Evolutionary conservation across 2,888 invertebrate species (phyloP).

Genomic region (Helicoverpa assulta): DNA sequence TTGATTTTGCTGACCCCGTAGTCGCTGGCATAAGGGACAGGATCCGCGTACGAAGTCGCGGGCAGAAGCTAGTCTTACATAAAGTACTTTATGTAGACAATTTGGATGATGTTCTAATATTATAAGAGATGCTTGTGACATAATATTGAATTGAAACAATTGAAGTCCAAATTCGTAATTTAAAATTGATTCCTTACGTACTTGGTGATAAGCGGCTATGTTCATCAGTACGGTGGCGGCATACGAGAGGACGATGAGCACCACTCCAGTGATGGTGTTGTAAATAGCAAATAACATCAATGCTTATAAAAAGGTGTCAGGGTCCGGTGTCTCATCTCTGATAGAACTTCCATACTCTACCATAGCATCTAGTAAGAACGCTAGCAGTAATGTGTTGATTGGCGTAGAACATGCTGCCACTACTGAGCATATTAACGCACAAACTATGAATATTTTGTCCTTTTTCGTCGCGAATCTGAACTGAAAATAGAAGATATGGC

Average conservation of each 20-base stretch:
- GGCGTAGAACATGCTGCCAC: constrained; percentile 92
- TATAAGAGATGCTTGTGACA: neutral
- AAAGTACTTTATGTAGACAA: too few species aligned
- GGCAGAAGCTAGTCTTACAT: too few species aligned
- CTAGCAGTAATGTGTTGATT: constrained; percentile 92
- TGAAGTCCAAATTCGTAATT: neutral
- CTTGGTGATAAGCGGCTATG: constrained; percentile 93
- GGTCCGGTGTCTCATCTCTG: constrained; percentile 65
- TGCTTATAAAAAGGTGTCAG: constrained; percentile 84
- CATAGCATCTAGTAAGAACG: constrained; percentile 91
- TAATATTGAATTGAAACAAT: neutral
- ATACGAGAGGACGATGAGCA: constrained; percentile 91
- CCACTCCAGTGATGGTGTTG: constrained; percentile 91
- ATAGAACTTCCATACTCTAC: constrained; percentile 85
- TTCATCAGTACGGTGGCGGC: constrained; percentile 92
- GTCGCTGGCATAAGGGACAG: too few species aligned
- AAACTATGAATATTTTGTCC: constrained; percentile 90
- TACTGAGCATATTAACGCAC: constrained; percentile 90
- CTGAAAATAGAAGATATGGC: constrained; percentile 80
- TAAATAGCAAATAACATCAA: constrained; percentile 91
- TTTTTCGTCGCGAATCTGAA: constrained; percentile 91
- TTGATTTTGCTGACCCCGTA: too few species aligned
- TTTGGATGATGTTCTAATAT: neutral
- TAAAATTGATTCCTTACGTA: constrained; percentile 67
- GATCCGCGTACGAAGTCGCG: too few species aligned